These are phyloP conservation scores for western clawed frog (Xenopus tropicalis) DNA, from an alignment of 2,113 vertebrate genomes.

Conservation along the genomic window DNA sequence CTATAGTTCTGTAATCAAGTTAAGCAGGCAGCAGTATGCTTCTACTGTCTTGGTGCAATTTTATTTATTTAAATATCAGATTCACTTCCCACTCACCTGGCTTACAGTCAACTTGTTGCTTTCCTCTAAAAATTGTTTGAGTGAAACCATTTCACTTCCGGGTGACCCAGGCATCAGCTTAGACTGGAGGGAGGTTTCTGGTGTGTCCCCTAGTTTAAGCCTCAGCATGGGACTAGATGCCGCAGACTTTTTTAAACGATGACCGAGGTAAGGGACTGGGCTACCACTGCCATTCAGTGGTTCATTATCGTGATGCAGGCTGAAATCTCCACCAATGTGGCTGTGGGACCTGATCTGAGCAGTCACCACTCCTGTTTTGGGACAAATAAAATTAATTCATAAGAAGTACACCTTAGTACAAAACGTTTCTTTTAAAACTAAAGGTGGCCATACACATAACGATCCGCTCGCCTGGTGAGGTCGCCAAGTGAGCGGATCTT, in stretches of 20 bases:
- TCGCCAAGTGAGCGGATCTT: too few species aligned
- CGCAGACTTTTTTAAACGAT: conserved; percentile 75
- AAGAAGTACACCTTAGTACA: conserved; percentile 43
- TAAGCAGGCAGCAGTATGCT: too few species aligned
- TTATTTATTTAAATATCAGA: too few species aligned
- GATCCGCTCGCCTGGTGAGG: too few species aligned
- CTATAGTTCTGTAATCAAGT: too few species aligned
- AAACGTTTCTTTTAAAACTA: too few species aligned
- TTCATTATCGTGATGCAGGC: conserved; percentile 81
- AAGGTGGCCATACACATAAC: too few species aligned
- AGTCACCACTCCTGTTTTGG: conserved; percentile 74
- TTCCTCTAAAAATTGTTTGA: conserved; percentile 93
- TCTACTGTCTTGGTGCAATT: too few species aligned
- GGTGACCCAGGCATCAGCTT: conserved; percentile 69
- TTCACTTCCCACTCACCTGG: conserved; percentile 54
- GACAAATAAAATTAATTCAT: conserved; percentile 48
- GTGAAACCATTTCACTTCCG: conserved; percentile 80
- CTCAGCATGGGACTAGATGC: conserved; percentile 80
- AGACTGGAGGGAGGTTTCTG: conserved; percentile 57
- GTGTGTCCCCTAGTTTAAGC: conserved; percentile 57
- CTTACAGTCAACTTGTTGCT: conserved; percentile 74
- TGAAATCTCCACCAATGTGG: conserved; percentile 94
- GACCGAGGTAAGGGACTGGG: conserved; percentile 80
- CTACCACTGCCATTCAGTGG: conserved; percentile 93
- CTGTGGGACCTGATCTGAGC: conserved; percentile 87